These are phyloP conservation scores for Zoanthus gigantus DNA, from an alignment of 92 coral and sea anemone species.

Conservation along the genomic window DNA sequence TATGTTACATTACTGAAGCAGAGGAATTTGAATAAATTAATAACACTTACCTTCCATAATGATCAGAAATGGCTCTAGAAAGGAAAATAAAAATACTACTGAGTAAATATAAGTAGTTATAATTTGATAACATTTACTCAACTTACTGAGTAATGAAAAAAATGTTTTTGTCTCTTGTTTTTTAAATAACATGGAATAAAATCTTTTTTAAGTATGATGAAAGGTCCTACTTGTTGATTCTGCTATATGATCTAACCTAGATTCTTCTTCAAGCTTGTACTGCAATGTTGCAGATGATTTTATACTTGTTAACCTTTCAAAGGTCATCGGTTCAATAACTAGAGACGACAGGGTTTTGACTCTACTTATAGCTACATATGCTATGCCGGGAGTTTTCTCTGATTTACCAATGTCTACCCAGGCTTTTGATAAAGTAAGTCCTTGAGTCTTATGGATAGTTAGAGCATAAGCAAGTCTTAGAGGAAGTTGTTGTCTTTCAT, in stretches of 20 bases:
- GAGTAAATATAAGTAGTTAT: constrained; percentile 14
- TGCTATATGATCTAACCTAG: not conserved
- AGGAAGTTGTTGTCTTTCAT: constrained; percentile 7
- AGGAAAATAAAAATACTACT: constrained; percentile 13
- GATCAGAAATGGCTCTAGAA: constrained; percentile 17
- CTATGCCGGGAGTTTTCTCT: constrained; percentile 4
- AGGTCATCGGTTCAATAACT: constrained; percentile 8
- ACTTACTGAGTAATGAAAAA: constrained; percentile 7
- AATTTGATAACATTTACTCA: constrained; percentile 14
- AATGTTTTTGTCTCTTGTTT: constrained; percentile 16
- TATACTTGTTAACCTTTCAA: constrained; percentile 3
- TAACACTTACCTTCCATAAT: constrained; percentile 21
- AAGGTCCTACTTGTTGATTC: constrained; percentile 4
- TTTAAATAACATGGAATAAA: constrained; percentile 12
- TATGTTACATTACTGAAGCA: constrained; percentile 5
- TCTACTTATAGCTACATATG: constrained; percentile 19
- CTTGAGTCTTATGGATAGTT: constrained; percentile 4
- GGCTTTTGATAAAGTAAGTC: constrained; percentile 4
- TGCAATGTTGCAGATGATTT: constrained; percentile 11
- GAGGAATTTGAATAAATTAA: constrained; percentile 9
- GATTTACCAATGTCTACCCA: constrained; percentile 9
- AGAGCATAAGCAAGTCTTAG: constrained; percentile 12
- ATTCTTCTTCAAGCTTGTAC: not conserved
- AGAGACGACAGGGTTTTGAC: not conserved
- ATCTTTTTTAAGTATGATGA: constrained; percentile 1